Percentiles rank a stretch among this genome's conserved stretches.
These are phyloP conservation scores for Myzus persicae DNA, from an alignment of 1,140 invertebrate genomes.

Conservation along the genomic window DNA sequence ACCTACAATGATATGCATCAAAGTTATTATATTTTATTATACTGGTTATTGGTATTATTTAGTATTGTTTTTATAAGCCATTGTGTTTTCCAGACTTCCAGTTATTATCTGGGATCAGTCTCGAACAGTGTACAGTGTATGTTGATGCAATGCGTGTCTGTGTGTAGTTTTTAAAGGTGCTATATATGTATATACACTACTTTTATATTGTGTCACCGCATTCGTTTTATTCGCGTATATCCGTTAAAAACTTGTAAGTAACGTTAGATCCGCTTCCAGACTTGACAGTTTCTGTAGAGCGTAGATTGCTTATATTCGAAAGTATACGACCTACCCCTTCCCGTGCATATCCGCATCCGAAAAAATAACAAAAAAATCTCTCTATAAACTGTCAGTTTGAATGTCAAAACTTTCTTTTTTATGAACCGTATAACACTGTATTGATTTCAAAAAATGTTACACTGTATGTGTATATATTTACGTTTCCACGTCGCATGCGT, in stretches of 20 bases:
- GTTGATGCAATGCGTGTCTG: not conserved
- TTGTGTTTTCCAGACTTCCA: not conserved
- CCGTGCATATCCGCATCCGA: not conserved
- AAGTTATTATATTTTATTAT: not conserved
- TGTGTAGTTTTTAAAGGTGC: too few relatives aligned
- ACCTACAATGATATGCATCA: too few relatives aligned
- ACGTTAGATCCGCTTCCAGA: not conserved
- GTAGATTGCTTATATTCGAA: not conserved
- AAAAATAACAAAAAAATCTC: not conserved
- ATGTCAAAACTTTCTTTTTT: not conserved
- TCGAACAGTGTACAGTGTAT: not conserved
- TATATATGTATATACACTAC: not conserved
- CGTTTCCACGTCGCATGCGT: not conserved
- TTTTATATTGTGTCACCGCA: not conserved
- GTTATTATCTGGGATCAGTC: not conserved
- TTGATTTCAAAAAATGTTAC: not conserved
- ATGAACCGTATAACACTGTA: not conserved
- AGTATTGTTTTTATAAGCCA: not conserved
- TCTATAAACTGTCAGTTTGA: constrained; percentile 24
- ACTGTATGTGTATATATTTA: not conserved
- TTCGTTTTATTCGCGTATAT: not conserved
- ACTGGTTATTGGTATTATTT: not conserved
- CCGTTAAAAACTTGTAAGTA: not conserved
- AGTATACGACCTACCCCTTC: not conserved
- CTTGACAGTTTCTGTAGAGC: constrained; percentile 1